Evolutionary conservation across 2,797 vertebrate species (phyloP), one percentile per base, ranked within the genome.

Genomic region (Chrysocyon brachyurus): DNA sequence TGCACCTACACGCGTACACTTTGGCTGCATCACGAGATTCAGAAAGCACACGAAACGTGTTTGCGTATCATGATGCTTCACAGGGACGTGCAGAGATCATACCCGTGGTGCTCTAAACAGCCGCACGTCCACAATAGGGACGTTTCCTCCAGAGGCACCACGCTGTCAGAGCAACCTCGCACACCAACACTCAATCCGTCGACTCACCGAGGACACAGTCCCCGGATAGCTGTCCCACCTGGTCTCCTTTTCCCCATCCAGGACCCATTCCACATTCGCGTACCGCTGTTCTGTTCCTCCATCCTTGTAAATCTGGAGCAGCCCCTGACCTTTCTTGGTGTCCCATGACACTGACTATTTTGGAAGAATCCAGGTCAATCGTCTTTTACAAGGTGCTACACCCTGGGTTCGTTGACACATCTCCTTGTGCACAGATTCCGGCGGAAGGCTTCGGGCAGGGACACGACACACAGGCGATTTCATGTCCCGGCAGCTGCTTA

Each of bases 391-490:
- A 31, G 0, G 6, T 1, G 14, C 22, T 33, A n/a, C 0, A 0
- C 24, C 19, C 3, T 33, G 28, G 5, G 26, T 36, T 1, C 1
- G 0, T n/a, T 12, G 17, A 3, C 2, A 6, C 21, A 21, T 4
- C 28, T n/a, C 17, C 12, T 28, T 21, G 5, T 3, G 63, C 7
- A 15, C 4, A 7, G 7, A 64, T 3, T 72, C 8, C 12, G 10
- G 31, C 0, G 46, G 26, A 46, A 12, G 15, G 6, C 56, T 40
- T 31, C 2, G 0, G 56, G 19, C 56, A 64, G 56, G 49, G 33
- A 9, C 3, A 0, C 14, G 0, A 12, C 3, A 12, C 3, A 12
- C 0, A 0, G 21, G 8, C 0, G 0, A 15, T 7, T 24, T 0
- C 10, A 1, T 0, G 8, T 28, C n/a, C 63, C 4, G 16, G 5